These are phyloP conservation scores for Lutjanus erythropterus DNA, from an alignment of 2,113 vertebrate species.

Conservation along the genomic window DNA sequence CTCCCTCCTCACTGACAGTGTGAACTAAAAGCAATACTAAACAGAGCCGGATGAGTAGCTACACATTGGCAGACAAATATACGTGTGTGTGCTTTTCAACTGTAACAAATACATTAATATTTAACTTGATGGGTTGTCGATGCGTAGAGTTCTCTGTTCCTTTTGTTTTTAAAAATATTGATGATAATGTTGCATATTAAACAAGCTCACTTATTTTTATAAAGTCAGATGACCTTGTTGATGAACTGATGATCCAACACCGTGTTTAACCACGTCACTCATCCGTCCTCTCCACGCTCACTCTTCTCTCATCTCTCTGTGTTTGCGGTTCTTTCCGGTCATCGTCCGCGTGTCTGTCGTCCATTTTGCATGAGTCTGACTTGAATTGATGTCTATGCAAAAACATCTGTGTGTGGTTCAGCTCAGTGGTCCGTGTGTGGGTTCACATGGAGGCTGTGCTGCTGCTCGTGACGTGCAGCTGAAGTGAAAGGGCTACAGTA, in stretches of 20 bases:
- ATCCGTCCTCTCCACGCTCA: conserved; percentile 16
- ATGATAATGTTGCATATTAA: conserved; percentile 64
- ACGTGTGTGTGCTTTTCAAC: conserved; percentile 26
- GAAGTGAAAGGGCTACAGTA: conserved; percentile 65
- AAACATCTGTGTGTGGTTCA: conserved; percentile 67
- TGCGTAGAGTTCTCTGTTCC: conserved; percentile 49
- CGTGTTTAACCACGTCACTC: conserved; percentile 28
- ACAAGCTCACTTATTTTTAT: conserved; percentile 84
- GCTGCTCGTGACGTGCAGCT: conserved; percentile 35
- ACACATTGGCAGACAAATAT: conserved; percentile 28
- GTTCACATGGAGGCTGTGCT: conserved; percentile 38
- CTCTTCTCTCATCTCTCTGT: not conserved
- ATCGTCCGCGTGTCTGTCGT: conserved; percentile 39
- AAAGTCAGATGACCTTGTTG: conserved; percentile 68
- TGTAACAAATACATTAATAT: conserved; percentile 57
- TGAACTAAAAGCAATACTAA: conserved; percentile 79
- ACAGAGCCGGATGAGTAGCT: conserved; percentile 59
- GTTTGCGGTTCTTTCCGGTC: not conserved
- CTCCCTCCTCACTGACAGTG: conserved; percentile 46
- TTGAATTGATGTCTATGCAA: conserved; percentile 85
- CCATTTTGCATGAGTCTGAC: conserved; percentile 84
- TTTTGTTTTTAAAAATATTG: conserved; percentile 48
- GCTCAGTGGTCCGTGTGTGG: conserved; percentile 25
- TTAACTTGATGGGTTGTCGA: conserved; percentile 51
- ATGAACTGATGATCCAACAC: conserved; percentile 54